Evolutionary conservation across 2,888 invertebrate genomes (phyloP), one percentile per base, ranked within the genome.

Genomic region (Chymomyza procnemis): DNA sequence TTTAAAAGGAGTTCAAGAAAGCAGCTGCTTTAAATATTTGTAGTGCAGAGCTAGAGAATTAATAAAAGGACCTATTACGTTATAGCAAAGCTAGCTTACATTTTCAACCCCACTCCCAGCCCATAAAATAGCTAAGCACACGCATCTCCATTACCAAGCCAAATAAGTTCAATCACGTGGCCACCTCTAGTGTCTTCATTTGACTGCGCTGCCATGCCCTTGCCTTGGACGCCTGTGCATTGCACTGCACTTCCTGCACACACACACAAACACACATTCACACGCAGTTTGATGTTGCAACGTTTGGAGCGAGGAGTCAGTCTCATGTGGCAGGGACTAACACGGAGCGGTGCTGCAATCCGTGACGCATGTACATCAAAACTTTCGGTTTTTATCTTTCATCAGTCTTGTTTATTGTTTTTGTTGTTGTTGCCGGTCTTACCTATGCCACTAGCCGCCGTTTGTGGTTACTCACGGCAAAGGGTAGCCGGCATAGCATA

Each of bases 311-410:
- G 12, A 26, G 50, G 21, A 22, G 1, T 5, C 34, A n/a, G n/a
- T n/a, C n/a, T n/a, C n/a, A 41, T 5, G 55, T 47, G 26, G 16
- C 8, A 16, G 4, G 67, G 22, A 19, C 54, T 50, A 34, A 26
- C 41, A 48, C 54, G 62, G 9, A 50, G 8, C 62, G 50, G 61
- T 70, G 67, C 50, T 67, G 74, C 78, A 16, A 18, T 21, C 55
- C 62, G 71, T 76, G 83, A 80, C 75, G 81, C 70, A 67, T 71
- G 81, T 70, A 84, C 87, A 84, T 87, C 84, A 84, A 87, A 85
- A 87, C 84, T 84, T 87, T 84, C 74, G 86, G 73, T 77, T 87
- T 87, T 73, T 87, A 87, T 84, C 83, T 87, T 83, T 83, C 86
- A 80, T 74, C 86, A 68, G 66, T 67, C 60, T 47, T 59, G 67